Percentiles rank a stretch among this genome's conserved stretches.
Evolutionary conservation across 2,797 vertebrate species (phyloP).

Genomic region (Poecilia wingei): DNA sequence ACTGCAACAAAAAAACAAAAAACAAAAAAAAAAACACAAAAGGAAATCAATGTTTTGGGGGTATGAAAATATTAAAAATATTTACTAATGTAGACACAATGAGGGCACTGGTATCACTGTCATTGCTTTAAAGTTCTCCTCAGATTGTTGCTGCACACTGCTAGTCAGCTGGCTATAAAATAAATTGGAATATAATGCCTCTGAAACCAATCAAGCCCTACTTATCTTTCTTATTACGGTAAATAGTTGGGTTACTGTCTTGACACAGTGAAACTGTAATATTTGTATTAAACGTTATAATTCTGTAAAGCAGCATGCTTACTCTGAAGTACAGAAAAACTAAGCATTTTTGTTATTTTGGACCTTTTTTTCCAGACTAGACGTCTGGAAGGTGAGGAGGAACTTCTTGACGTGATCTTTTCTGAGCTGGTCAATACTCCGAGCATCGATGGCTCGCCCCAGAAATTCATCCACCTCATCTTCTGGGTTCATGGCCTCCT

Average conservation of each 20-base stretch:
- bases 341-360: not conserved
- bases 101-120: not conserved
- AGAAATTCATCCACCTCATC: slow-evolving; percentile 95
- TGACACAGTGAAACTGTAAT: not conserved
- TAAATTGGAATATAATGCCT: not conserved
- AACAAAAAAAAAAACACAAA: not conserved
- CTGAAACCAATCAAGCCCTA: not conserved
- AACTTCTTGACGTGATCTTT: slow-evolving; percentile 96
- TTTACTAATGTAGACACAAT: not conserved
- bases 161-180: not conserved
- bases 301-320: not conserved
- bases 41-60: not conserved
- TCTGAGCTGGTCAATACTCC: slow-evolving; percentile 94
- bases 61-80: not conserved
- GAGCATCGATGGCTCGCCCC: slow-evolving; percentile 92
- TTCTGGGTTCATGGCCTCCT: slow-evolving; percentile 94
- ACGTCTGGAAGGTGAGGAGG: slow-evolving; percentile 93
- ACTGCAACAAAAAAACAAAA: slow-evolving; percentile 73
- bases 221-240: not conserved
- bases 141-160: not conserved
- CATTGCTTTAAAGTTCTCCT: not conserved
- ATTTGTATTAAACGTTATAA: not conserved
- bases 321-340: not conserved
- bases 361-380: slow-evolving; percentile 94
- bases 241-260: not conserved